Evolutionary conservation across 2,888 invertebrate genomes (phyloP).

Genomic region (Ganaspis brasiliensis): DNA sequence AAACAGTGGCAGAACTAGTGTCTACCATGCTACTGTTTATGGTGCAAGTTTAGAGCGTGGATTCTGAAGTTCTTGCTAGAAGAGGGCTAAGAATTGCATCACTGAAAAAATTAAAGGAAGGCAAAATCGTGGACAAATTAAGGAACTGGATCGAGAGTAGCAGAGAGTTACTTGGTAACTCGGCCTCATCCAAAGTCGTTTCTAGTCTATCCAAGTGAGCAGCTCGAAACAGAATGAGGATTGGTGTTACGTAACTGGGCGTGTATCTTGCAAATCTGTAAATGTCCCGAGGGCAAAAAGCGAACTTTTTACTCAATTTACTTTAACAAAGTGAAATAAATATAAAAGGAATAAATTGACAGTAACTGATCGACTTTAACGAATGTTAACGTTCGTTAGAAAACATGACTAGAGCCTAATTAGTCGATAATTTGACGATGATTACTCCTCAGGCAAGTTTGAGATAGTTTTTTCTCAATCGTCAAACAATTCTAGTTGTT

Average conservation of each 20-base stretch:
- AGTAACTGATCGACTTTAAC: too few species aligned
- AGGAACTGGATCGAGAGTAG: conserved; percentile 44
- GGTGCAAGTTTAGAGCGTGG: too few species aligned
- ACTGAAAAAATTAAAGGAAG: background rate
- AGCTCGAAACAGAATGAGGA: background rate
- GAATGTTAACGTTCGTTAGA: too few species aligned
- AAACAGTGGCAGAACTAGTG: too few species aligned
- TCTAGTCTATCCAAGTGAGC: background rate
- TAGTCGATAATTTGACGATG: too few species aligned
- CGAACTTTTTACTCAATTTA: background rate
- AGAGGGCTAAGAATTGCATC: background rate
- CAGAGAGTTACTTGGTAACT: background rate
- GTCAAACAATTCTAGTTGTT: too few species aligned
- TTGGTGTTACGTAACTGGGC: background rate
- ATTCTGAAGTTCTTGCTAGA: background rate
- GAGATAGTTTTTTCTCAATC: too few species aligned
- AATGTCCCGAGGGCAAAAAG: background rate
- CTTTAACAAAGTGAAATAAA: background rate
- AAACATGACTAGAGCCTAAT: too few species aligned
- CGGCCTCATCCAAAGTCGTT: conserved; percentile 55
- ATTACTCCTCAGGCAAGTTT: too few species aligned
- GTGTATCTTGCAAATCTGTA: conserved; percentile 3
- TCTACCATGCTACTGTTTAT: too few species aligned
- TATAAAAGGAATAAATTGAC: background rate
- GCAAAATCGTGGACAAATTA: conserved; percentile 48